Percentiles rank a stretch among this genome's conserved stretches.
These are phyloP conservation scores for Aphis craccivora DNA, from an alignment of 1,140 invertebrate species.

Conservation along the genomic window DNA sequence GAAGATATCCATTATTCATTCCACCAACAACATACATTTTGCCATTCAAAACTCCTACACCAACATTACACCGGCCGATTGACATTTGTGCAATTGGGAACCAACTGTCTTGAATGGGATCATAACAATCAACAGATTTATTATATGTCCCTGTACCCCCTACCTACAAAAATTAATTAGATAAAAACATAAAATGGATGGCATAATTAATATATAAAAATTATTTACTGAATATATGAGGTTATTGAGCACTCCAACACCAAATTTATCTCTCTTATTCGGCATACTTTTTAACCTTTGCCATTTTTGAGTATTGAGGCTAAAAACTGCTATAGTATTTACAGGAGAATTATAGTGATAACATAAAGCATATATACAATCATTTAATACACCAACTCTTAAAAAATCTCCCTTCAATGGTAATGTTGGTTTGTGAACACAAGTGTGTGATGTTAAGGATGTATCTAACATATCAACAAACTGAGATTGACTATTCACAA, in stretches of 20 bases:
- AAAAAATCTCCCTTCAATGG: too few species aligned
- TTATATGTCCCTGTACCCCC: constrained; percentile 75
- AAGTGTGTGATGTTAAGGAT: constrained; percentile 70
- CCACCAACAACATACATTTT: constrained; percentile 91
- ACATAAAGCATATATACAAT: constrained; percentile 85
- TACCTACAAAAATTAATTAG: constrained; percentile 66
- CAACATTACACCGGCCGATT: constrained; percentile 84
- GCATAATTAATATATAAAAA: not conserved
- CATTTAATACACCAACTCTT: constrained; percentile 89
- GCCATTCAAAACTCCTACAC: constrained; percentile 88
- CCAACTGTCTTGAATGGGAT: constrained; percentile 86
- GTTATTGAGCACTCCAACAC: constrained; percentile 83
- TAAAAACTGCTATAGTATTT: constrained; percentile 88
- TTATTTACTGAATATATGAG: constrained; percentile 75
- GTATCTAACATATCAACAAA: constrained; percentile 77
- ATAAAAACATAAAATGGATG: not conserved
- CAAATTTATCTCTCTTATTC: constrained; percentile 89
- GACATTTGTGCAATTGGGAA: constrained; percentile 84
- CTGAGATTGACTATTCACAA: constrained; percentile 71
- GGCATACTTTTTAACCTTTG: constrained; percentile 84
- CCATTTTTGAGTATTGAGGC: constrained; percentile 84
- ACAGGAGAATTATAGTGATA: constrained; percentile 72
- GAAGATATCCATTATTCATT: constrained; percentile 82
- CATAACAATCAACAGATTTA: constrained; percentile 90
- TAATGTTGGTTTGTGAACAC: constrained; percentile 83